phyloP scores from a whole-genome alignment of 2,797 vertebrate genomes.

The Sebastes nivosus region DNA sequence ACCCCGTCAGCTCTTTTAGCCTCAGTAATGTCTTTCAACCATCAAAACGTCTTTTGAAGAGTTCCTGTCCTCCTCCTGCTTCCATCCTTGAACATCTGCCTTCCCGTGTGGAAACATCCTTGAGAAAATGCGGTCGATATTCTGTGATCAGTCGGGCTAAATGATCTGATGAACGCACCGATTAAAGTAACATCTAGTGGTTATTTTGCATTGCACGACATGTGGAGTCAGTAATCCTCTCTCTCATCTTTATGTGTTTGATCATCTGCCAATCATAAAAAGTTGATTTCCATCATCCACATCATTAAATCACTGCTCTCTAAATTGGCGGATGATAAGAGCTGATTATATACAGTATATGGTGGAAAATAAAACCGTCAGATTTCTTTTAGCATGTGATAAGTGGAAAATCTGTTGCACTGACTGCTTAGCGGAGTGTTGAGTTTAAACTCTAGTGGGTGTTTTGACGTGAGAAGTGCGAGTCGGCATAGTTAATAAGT shows the following conservation, averaged over 20 bases:
- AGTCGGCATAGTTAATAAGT: slow-evolving; percentile 25
- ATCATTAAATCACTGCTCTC: slow-evolving; percentile 6
- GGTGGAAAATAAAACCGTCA: slow-evolving; percentile 2
- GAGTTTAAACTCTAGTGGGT: slow-evolving; percentile 12
- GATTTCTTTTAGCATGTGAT: slow-evolving; percentile 1
- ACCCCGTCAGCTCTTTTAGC: background rate
- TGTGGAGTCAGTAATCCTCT: background rate
- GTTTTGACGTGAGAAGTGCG: slow-evolving; percentile 28
- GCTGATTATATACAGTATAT: slow-evolving; percentile 11
- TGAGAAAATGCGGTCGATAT: slow-evolving; percentile 7
- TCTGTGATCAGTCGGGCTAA: slow-evolving; percentile 45
- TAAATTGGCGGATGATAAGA: background rate
- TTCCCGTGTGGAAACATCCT: slow-evolving; percentile 8
- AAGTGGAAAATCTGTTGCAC: slow-evolving; percentile 4
- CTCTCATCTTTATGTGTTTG: slow-evolving; percentile 25
- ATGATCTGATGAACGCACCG: slow-evolving; percentile 1
- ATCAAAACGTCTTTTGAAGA: slow-evolving; percentile 24
- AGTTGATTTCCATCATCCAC: slow-evolving; percentile 17
- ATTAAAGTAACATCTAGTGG: slow-evolving; percentile 26
- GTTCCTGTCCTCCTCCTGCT: slow-evolving; percentile 3
- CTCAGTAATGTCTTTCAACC: slow-evolving; percentile 8
- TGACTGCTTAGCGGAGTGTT: slow-evolving; percentile 9
- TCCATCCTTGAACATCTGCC: slow-evolving; percentile 14
- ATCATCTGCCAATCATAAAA: slow-evolving; percentile 26
- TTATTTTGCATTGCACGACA: slow-evolving; percentile 36